Evolutionary conservation across 2,888 invertebrate genomes (phyloP).

Genomic region (Luperina nickerlii): DNA sequence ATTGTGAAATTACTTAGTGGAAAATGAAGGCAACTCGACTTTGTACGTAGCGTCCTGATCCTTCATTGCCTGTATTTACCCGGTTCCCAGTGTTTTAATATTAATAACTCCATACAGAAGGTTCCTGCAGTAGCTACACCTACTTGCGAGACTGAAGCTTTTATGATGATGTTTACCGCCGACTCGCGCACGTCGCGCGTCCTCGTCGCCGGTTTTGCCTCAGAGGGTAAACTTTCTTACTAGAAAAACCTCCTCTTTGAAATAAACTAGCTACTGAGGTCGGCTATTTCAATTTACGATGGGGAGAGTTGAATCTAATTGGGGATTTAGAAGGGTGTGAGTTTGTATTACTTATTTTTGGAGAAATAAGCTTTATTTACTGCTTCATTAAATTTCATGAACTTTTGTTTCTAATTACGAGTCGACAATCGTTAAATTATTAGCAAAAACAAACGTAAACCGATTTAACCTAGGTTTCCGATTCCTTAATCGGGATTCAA

Average conservation of each 20-base stretch:
- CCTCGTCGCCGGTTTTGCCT: slow-evolving; percentile 68
- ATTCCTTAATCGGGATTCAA: slow-evolving; percentile 9
- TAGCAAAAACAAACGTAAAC: slow-evolving; percentile 20
- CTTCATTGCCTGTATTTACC: slow-evolving; percentile 81
- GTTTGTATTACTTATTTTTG: slow-evolving; percentile 34
- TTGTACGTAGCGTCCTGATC: slow-evolving; percentile 69
- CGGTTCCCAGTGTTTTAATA: slow-evolving; percentile 83
- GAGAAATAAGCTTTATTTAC: slow-evolving; percentile 36
- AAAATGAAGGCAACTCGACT: slow-evolving; percentile 75
- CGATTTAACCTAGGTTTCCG: slow-evolving; percentile 19
- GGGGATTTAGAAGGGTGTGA: slow-evolving; percentile 49
- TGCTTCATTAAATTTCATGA: slow-evolving; percentile 31
- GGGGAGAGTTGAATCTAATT: slow-evolving; percentile 44
- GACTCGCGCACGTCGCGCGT: slow-evolving; percentile 71
- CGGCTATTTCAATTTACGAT: slow-evolving; percentile 57
- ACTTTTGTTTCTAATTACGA: slow-evolving; percentile 41
- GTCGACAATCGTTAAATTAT: slow-evolving; percentile 19
- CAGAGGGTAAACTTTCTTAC: slow-evolving; percentile 76
- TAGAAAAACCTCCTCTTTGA: slow-evolving; percentile 58
- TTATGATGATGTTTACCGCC: slow-evolving; percentile 87
- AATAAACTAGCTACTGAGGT: slow-evolving; percentile 58
- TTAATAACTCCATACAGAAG: slow-evolving; percentile 86
- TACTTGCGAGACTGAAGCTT: slow-evolving; percentile 78
- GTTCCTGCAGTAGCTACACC: slow-evolving; percentile 76
- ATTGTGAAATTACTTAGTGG: slow-evolving; percentile 50